Base-by-base conservation (phyloP, 2,797 vertebrate genomes). In the Spea hammondii region DNA sequence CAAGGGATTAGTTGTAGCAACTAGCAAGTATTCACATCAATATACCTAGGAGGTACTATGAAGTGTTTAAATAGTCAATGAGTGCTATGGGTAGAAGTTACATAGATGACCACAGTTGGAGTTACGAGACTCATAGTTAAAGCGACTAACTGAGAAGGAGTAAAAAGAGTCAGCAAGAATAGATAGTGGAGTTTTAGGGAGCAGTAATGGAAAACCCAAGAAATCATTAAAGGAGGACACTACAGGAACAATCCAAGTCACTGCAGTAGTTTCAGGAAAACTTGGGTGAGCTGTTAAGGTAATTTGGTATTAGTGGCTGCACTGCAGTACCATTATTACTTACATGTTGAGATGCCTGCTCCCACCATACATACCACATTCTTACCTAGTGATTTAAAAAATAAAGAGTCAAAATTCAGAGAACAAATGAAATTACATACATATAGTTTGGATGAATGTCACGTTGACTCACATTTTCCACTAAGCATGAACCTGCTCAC, bases 331-430 rank as follows among this genome's bases (percentile, higher is more conserved):
- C 11, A 72, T 45, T 50, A 14, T 8, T 32, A 93, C 96, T 95
- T 79, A 98, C 96, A 95, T 0, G 96, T 98, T 13, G 96, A 98
- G 89, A 98, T 97, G 77, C 96, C 96, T 10, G 96, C 96, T 80
- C 96, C 96, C 60, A 96, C 96, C 94, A 98, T 93, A 83, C 94
- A 98, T 84, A 96, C 86, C 13, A 98, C 88, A 70, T 92, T 95
- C 86, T 92, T 94, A 87, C 96, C 96, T 98, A 86, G 62, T 67
- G 76, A 79, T 75, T 49, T 72, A 2, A 64, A 59, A 59, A 32
- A 53, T 6, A 5, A 2, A 51, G 17, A 48, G 7, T 14, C 66
- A 11, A 54, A 9, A 32, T 53, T 49, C 10, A 32, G 32, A 32
- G 4, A 62, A 62, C 11, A 5, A 10, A 5, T 5, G 55, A 32